Base-by-base conservation (phyloP, 2,888 invertebrate species). In the Amphipyra berbera region DNA sequence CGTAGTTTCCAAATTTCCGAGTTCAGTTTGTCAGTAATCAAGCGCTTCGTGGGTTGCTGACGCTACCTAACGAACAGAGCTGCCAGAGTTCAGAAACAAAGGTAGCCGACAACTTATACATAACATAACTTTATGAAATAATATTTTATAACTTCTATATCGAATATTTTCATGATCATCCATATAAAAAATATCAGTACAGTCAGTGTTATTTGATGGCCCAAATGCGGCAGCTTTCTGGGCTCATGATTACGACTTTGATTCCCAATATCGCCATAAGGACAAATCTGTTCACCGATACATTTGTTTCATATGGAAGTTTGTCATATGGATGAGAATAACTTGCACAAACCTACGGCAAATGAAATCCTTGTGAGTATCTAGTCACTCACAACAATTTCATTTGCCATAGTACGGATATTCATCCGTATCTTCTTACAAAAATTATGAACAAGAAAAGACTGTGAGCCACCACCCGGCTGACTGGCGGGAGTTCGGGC, bases 11-110 rank as follows among this genome's bases (percentile, higher is more conserved):
- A 13, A 69, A 61, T 69, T 73, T 55, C 48, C n/a, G 13, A 45
- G 46, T 57, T 60, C 21, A 50, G 61, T 73, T 61, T 57, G 61
- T 70, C 60, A 57, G 52, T 74, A 73, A 70, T 73, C 66, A 74
- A 50, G 27, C 57, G 50, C 59, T 62, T 67, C 52, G 60, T 50
- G 46, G 53, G 49, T 59, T 73, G 54, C 53, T 50, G 27, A 44
- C 38, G 42, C 21, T 45, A 45, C 37, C 52, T 56, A 74, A 73
- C 65, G 46, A 66, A 48, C 15, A 45, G 10, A 33, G 46, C 37
- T 42, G 47, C 38, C 12, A 7, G 13, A 13, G 35, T 15, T 41
- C 10, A 21, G 50, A 47, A 44, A 45, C 14, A 14, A 14, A n/a
- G 33, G 38, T 46, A 54, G n/a, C 35, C n/a, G 7, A n/a, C 7